These are phyloP conservation scores for Egretta garzetta DNA, from an alignment of 2,113 vertebrate species.

Conservation along the genomic window DNA sequence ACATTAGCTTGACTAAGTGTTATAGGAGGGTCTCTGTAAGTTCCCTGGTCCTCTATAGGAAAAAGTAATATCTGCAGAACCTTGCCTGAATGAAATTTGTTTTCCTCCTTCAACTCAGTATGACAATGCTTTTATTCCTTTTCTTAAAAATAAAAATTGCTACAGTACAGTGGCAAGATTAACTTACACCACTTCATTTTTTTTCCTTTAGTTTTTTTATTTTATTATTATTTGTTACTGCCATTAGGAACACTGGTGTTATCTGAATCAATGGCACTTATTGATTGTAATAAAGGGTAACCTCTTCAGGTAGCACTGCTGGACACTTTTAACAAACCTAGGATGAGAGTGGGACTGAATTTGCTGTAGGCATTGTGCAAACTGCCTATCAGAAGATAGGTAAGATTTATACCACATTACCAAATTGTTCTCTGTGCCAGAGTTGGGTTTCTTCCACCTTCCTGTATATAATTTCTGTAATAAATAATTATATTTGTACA, in stretches of 20 bases:
- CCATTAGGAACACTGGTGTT: not conserved
- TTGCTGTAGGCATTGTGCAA: not conserved
- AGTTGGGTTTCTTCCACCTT: not conserved
- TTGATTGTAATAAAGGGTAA: not conserved
- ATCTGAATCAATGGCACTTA: not conserved
- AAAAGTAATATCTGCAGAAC: not conserved
- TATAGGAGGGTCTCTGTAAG: not conserved
- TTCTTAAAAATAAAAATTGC: not conserved
- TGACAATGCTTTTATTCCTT: not conserved
- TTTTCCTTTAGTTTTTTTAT: not conserved
- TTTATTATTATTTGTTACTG: not conserved
- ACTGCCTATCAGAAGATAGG: not conserved
- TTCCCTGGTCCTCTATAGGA: not conserved
- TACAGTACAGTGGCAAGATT: not conserved
- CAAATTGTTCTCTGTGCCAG: not conserved
- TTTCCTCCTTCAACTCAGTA: not conserved
- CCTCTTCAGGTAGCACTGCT: not conserved
- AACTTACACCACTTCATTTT: not conserved
- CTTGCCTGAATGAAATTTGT: not conserved
- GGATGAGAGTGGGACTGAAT: not conserved
- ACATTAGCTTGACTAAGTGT: not conserved
- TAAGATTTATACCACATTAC: not conserved
- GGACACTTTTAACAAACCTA: not conserved
- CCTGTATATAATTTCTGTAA: not conserved
- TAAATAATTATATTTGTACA: not conserved